Evolutionary conservation across 2,113 vertebrate genomes (phyloP).

Genomic region (Acinonyx jubatus): DNA sequence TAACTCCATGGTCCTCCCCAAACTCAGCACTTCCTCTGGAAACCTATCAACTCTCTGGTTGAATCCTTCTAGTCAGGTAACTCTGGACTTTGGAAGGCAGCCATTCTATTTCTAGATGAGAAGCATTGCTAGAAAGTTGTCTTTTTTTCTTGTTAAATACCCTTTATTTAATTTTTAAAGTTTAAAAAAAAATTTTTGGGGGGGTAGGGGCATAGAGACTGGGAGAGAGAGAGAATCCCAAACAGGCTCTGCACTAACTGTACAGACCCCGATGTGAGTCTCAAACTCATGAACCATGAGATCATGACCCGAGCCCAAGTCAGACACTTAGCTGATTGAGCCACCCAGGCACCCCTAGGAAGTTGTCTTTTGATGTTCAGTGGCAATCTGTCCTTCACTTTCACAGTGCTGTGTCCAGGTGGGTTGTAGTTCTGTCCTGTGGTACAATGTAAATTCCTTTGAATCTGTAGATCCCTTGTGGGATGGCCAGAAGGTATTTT

Average conservation of each 20-base stretch:
- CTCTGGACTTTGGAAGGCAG: background rate
- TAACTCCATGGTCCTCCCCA: background rate
- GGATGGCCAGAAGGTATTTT: background rate
- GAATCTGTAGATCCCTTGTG: background rate
- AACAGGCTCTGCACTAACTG: too few species aligned
- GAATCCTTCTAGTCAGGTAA: background rate
- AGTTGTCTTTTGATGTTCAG: background rate
- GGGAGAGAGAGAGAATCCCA: too few species aligned
- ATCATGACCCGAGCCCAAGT: too few species aligned
- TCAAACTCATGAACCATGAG: too few species aligned
- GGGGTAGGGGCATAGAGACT: too few species aligned
- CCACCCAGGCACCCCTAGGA: background rate
- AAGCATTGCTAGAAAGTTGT: background rate
- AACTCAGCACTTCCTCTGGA: background rate
- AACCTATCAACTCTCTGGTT: background rate
- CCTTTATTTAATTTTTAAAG: too few species aligned
- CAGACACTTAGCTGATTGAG: too few species aligned
- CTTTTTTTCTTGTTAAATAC: background rate
- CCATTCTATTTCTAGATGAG: background rate
- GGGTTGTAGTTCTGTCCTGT: background rate
- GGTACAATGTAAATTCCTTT: background rate
- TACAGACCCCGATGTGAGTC: too few species aligned
- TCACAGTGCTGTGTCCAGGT: background rate
- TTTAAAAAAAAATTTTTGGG: too few species aligned
- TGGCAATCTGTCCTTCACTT: background rate